Evolutionary conservation across 2,797 vertebrate species (phyloP).

Genomic region (Psittacula echo): DNA sequence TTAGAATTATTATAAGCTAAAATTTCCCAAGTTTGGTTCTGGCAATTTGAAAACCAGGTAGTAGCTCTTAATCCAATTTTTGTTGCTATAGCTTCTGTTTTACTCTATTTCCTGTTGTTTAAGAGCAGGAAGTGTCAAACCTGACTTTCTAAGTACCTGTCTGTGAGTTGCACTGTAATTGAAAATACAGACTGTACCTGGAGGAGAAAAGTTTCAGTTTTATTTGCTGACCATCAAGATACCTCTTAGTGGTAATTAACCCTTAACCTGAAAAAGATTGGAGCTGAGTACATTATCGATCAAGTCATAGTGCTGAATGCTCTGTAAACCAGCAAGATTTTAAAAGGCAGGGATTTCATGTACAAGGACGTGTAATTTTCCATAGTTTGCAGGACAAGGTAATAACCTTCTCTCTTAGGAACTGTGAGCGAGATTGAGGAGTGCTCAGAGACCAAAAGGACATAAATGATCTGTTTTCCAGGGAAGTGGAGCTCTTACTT

Average conservation of each 20-base stretch:
- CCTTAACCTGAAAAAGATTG: background rate
- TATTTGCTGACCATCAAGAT: background rate
- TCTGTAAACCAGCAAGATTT: fast-evolving
- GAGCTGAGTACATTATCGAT: background rate
- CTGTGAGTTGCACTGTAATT: background rate
- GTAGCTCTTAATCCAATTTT: background rate
- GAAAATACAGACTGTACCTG: background rate
- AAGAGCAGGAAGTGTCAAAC: background rate
- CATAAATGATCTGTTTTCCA: background rate
- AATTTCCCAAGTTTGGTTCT: background rate
- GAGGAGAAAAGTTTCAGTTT: background rate
- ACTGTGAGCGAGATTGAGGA: background rate
- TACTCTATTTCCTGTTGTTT: background rate
- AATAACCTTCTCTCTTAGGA: background rate
- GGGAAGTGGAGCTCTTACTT: background rate
- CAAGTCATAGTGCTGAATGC: background rate
- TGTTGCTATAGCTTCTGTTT: background rate
- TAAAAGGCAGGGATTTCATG: background rate
- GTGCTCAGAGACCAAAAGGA: background rate
- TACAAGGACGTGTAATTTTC: background rate
- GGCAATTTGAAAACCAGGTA: background rate
- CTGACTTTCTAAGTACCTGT: background rate
- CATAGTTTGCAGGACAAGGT: background rate
- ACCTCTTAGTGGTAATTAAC: slow-evolving; percentile 5
- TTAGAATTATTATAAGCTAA: background rate